A percentile compares a stretch with the other conserved stretches of the same genome.
Evolutionary conservation across 2,888 invertebrate genomes (phyloP).

Genomic region (Nomada flava): DNA sequence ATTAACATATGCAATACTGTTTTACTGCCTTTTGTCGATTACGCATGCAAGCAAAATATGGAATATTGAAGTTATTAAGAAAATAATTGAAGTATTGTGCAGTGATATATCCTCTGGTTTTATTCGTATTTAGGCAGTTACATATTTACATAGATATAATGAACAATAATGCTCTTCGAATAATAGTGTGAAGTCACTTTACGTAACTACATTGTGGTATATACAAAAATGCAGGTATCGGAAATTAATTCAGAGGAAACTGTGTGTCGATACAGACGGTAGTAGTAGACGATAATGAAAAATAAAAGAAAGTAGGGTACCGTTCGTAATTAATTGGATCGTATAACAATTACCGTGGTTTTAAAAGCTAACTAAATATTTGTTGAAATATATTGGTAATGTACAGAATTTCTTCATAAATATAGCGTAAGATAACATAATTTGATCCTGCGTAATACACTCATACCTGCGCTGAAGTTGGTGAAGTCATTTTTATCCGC

Average conservation of each 20-base stretch:
- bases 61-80: not conserved
- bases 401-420: slow-evolving; percentile 56
- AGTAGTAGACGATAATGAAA: slow-evolving; percentile 46
- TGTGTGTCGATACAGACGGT: slow-evolving; percentile 16
- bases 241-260: slow-evolving; percentile 54
- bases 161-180: slow-evolving; percentile 77
- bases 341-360: slow-evolving; percentile 43
- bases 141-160: slow-evolving; percentile 83
- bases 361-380: slow-evolving; percentile 52
- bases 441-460: slow-evolving; percentile 53
- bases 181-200: slow-evolving; percentile 67
- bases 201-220: slow-evolving; percentile 73
- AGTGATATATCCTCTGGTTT: slow-evolving; percentile 75
- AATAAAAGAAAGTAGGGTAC: slow-evolving; percentile 33
- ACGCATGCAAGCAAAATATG: slow-evolving; percentile 47
- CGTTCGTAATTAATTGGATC: slow-evolving; percentile 38
- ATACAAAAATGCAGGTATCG: slow-evolving; percentile 75
- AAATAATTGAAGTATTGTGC: slow-evolving; percentile 56
- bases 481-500: slow-evolving; percentile 58
- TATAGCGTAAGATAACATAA: slow-evolving; percentile 48
- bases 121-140: slow-evolving; percentile 82
- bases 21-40: slow-evolving; percentile 52
- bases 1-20: not conserved
- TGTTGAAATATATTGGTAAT: slow-evolving; percentile 57
- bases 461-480: slow-evolving; percentile 60